Evolutionary conservation across 2,113 vertebrate genomes (phyloP).

Genomic region (Caretta caretta): DNA sequence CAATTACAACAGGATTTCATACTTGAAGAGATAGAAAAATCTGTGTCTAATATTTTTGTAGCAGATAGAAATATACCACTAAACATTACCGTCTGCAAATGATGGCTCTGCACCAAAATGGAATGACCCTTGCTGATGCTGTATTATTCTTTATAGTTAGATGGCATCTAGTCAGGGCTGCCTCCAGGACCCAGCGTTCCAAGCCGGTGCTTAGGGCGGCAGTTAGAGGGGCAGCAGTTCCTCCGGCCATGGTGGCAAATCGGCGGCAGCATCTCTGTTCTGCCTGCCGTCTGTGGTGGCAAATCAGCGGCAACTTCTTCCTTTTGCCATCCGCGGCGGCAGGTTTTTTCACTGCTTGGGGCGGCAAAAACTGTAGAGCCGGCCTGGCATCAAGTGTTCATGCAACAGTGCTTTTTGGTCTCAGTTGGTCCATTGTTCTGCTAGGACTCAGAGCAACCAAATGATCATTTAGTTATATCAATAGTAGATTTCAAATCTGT

Average conservation of each 20-base stretch:
- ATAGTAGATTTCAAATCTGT: not conserved
- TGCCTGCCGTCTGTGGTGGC: no score
- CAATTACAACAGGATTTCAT: not conserved
- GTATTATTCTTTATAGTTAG: not conserved
- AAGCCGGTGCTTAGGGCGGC: no score
- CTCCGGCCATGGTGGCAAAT: no score
- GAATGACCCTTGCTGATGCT: not conserved
- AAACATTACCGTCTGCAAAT: not conserved
- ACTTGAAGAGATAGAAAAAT: not conserved
- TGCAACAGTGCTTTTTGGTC: not conserved
- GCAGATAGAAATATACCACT: not conserved
- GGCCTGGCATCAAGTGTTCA: not conserved
- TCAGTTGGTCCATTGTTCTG: not conserved
- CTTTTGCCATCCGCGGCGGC: no score
- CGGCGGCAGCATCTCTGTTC: no score
- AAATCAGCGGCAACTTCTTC: no score
- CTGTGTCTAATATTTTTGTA: not conserved
- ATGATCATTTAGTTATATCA: not conserved
- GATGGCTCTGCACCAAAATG: not conserved
- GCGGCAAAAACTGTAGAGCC: no score
- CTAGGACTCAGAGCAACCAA: not conserved
- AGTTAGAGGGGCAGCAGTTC: no score
- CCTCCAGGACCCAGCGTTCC: no score
- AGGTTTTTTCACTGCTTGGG: no score
- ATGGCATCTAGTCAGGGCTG: not conserved